Percentiles rank a stretch among this genome's conserved stretches.
Conservation (phyloP, 2,888 invertebrate genomes). For the Microchrysa polita region DNA sequence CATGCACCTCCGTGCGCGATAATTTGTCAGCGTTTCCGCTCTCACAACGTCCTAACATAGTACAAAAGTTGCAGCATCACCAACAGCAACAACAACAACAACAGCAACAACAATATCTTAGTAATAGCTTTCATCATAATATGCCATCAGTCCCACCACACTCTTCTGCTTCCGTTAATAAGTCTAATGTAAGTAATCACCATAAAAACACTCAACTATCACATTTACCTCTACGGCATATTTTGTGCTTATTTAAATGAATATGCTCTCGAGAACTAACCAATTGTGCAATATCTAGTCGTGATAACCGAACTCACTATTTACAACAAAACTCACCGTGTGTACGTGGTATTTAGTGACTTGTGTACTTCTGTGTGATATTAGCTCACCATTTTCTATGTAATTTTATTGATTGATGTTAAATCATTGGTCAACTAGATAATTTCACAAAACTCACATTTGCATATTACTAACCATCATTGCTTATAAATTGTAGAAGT, state of each 20-base stretch:
- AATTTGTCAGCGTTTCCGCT: conserved; percentile 63
- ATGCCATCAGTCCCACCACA: conserved; percentile 50
- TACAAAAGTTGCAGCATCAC: conserved; percentile 63
- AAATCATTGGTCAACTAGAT: too few species aligned
- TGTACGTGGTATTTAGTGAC: too few species aligned
- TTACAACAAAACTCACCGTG: too few species aligned
- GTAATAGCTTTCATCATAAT: conserved; percentile 51
- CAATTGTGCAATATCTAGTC: neutral
- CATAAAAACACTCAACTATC: conserved; percentile 41
- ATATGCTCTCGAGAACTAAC: conserved; percentile 4
- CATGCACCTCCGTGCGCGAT: conserved; percentile 63
- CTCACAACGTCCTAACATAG: conserved; percentile 64
- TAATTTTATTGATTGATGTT: too few species aligned
- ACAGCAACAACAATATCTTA: conserved; percentile 47
- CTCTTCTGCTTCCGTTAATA: conserved; percentile 51
- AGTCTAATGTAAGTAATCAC: conserved; percentile 61
- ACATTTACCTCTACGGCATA: conserved; percentile 18
- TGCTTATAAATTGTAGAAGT: conserved; percentile 5
- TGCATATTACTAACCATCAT: too few species aligned
- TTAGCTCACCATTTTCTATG: too few species aligned
- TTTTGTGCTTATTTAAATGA: neutral
- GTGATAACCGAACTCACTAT: too few species aligned
- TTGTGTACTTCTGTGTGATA: too few species aligned
- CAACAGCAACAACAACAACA: conserved; percentile 57
- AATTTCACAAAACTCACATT: too few species aligned